phyloP scores from a whole-genome alignment of 2,797 vertebrate species.

The Choloepus didactylus region DNA sequence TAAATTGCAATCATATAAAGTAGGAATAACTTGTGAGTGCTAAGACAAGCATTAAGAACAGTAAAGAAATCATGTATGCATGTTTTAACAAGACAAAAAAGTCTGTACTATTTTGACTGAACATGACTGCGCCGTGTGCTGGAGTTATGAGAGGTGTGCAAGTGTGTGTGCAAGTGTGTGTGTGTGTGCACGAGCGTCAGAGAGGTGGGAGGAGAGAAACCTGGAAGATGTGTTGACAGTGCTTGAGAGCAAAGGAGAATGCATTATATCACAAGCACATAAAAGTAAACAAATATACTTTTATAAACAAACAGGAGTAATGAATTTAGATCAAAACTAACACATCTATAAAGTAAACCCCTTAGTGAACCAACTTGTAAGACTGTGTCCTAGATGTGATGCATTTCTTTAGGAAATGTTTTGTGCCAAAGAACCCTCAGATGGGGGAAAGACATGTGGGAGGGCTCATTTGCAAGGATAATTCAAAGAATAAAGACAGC shows the following conservation, averaged over 20 bases:
- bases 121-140: fast-evolving
- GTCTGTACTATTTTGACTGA: not conserved
- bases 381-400: not conserved
- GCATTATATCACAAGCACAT: not conserved
- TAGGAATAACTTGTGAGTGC: not conserved
- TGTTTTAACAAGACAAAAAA: not conserved
- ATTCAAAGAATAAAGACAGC: fast-evolving
- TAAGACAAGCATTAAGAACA: fast-evolving
- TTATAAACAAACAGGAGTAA: not conserved
- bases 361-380: not conserved
- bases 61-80: no score
- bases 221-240: not conserved
- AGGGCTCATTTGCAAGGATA: not conserved
- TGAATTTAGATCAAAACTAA: not conserved
- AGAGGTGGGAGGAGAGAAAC: not conserved
- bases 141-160: not conserved
- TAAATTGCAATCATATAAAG: not conserved
- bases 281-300: not conserved
- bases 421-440: not conserved
- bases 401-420: not conserved
- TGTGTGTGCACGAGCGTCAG: no score
- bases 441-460: fast-evolving
- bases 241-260: not conserved
- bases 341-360: not conserved
- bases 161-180: no score